Conservation (phyloP, 1,140 invertebrate genomes). For the Gyrodactylus bullatarudis region DNA sequence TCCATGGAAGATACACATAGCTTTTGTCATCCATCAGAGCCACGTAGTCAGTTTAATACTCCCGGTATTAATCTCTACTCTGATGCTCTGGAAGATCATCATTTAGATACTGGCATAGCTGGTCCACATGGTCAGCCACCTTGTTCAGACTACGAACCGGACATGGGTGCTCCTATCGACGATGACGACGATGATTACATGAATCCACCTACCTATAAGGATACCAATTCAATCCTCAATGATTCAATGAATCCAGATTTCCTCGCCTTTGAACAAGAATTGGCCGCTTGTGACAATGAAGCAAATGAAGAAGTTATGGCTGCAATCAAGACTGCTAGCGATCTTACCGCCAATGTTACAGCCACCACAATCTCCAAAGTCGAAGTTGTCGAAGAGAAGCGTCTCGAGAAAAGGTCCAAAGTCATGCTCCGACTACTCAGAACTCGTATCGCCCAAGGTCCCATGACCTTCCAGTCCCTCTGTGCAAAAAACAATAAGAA, state of each 20-base stretch:
- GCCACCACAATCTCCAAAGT: neutral
- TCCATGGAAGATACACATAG: no score
- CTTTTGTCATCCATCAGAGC: no score
- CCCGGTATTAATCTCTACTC: neutral
- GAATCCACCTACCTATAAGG: neutral
- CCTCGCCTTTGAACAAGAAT: neutral
- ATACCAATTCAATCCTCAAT: neutral
- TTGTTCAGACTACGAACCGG: neutral
- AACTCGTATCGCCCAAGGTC: neutral
- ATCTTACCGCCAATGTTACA: neutral
- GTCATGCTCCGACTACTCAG: neutral
- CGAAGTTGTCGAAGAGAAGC: neutral
- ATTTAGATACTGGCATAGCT: neutral
- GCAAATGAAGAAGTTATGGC: neutral
- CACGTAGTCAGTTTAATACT: neutral
- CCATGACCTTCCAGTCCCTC: neutral
- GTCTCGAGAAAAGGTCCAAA: constrained; percentile 2
- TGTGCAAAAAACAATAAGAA: neutral
- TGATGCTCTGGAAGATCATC: neutral
- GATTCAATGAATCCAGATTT: neutral
- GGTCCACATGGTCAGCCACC: neutral
- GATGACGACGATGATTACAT: neutral
- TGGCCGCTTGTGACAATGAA: neutral
- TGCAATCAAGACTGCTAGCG: neutral
- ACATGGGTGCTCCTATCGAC: neutral